phyloP scores from a whole-genome alignment of 2,797 vertebrate species.

The Chelmon rostratus region DNA sequence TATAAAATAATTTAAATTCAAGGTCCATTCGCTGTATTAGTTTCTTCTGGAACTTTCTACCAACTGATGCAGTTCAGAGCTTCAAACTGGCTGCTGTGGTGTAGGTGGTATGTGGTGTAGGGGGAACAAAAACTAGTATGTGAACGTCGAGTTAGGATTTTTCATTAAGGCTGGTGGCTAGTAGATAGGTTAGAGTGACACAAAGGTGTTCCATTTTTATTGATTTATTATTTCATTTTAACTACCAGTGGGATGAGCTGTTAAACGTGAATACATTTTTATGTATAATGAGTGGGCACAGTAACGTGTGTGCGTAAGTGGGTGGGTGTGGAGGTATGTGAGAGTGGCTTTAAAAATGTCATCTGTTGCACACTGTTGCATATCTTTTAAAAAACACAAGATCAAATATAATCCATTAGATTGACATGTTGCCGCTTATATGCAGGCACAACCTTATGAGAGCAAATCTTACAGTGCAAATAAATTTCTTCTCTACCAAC shows the following conservation, averaged over 20 bases:
- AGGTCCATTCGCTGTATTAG: background rate
- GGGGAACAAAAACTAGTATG: background rate
- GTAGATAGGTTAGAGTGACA: background rate
- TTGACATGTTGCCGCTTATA: too few species aligned
- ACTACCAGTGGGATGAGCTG: background rate
- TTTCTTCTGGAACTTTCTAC: background rate
- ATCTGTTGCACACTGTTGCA: too few species aligned
- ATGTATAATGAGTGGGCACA: too few species aligned
- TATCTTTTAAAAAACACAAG: too few species aligned
- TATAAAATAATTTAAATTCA: background rate
- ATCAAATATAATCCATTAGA: too few species aligned
- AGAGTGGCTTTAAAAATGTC: background rate
- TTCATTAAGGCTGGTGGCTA: too few species aligned
- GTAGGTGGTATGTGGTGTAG: too few species aligned
- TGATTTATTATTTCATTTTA: too few species aligned
- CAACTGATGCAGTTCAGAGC: background rate
- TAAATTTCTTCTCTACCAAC: background rate
- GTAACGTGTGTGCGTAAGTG: too few species aligned
- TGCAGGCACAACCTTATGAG: too few species aligned
- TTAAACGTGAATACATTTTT: too few species aligned
- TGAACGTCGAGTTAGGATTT: background rate
- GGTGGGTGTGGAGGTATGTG: background rate
- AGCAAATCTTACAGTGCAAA: background rate
- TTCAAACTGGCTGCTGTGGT: background rate
- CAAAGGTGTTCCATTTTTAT: too few species aligned